Percentiles rank a stretch among this genome's conserved stretches.
Evolutionary conservation across 2,797 vertebrate species (phyloP).

Genomic region (Pseudopleuronectes americanus): DNA sequence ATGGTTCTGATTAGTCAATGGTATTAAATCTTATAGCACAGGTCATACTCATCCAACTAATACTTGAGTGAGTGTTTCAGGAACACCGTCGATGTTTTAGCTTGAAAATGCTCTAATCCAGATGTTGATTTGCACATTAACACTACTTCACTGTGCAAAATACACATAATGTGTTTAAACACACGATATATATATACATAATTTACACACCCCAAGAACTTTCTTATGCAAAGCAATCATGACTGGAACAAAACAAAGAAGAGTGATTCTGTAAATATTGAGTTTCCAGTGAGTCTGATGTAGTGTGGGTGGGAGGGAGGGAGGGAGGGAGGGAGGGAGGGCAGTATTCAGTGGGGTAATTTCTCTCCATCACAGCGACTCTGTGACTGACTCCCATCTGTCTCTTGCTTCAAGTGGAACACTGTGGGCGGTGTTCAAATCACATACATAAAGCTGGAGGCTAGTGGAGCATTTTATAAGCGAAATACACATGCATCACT

Average conservation of each 20-base stretch:
- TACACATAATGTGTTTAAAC: conserved; percentile 3
- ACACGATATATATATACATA: neutral
- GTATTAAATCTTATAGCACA: neutral
- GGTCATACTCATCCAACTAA: neutral
- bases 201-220: neutral
- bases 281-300: conserved; percentile 69
- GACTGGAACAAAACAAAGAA: conserved; percentile 24
- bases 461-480: conserved; percentile 57
- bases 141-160: too few relatives aligned
- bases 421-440: conserved; percentile 79
- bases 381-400: conserved; percentile 79
- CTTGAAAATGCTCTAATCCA: neutral
- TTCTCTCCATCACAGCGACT: conserved; percentile 73
- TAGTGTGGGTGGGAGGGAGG: conserved; percentile 75
- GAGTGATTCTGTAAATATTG: conserved; percentile 64
- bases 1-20: conserved; percentile 5
- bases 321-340: conserved; percentile 62
- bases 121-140: conserved; percentile 14
- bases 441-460: conserved; percentile 70
- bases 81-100: neutral
- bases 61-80: too few relatives aligned
- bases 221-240: conserved; percentile 42
- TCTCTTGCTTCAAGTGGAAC: conserved; percentile 80
- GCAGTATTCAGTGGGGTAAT: conserved; percentile 72
- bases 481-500: conserved; percentile 63